Evolutionary conservation across 2,797 vertebrate species (phyloP), one percentile per base, ranked within the genome.

Genomic region (Enteromius unitaeniatus): DNA sequence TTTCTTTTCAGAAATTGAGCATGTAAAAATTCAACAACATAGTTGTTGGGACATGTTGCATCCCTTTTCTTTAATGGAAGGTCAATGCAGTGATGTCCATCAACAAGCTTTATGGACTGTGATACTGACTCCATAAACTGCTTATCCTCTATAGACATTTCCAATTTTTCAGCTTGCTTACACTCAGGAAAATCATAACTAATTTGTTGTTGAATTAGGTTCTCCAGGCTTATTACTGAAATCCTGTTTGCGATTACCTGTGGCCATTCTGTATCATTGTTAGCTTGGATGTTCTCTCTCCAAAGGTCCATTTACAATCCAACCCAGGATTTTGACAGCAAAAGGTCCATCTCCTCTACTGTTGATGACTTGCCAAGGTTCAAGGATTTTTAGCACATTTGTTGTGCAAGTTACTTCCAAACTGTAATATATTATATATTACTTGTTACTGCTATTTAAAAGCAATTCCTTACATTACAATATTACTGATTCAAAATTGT

Each of bases 251-350:
- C 37, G 6, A 37, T 37, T 37, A 37, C 72, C 37, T 45, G 67
- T 69, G 67, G 19, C 67, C 37, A 69, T 69, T 5, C 37, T 69
- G 23, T 64, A 7, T 37, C 5, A 15, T 13, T 15, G 13, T n/a
- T 23, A 19, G 4, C 34, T 65, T 55, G 37, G 60, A 19, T 40
- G n/a, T 28, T 31, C 49, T 58, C 62, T 34, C 3, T 51, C 70
- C 19, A 80, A 64, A 21, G 85, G 85, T 37, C 80, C 76, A 75
- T 75, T 83, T 21, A 83, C 28, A 40, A 67, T 42, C 76, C 79
- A 85, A 4, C 68, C 80, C 11, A 87, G 37, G 37, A 37, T 87
- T 11, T 65, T 79, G 51, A 87, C 68, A 62, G 65, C 70, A 53
- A 62, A 84, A 74, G 70, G 81, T 6, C 81, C 58, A 76, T 74